A percentile compares a stretch with the other conserved stretches of the same genome.
Evolutionary conservation across 2,888 invertebrate genomes (phyloP).

Genomic region (Rotaria sp.): DNA sequence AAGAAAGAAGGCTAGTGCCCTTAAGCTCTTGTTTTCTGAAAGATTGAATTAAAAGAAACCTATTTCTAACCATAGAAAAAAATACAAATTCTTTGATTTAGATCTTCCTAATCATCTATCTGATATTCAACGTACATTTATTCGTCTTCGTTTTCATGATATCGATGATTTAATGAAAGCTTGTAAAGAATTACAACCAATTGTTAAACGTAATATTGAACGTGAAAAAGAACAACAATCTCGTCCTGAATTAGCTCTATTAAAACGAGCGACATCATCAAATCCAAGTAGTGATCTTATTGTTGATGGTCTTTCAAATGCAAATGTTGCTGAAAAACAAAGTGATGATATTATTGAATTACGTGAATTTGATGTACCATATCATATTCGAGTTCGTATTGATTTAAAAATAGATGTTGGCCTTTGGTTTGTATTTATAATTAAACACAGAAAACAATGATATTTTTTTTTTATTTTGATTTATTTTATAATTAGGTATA

Average conservation of each 20-base stretch:
- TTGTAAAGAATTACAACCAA: constrained; percentile 56
- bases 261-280: too few relatives aligned
- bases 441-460: not conserved
- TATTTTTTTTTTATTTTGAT: too few relatives aligned
- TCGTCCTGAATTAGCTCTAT: too few relatives aligned
- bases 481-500: not conserved
- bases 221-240: constrained; percentile 74
- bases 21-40: too few relatives aligned
- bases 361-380: too few relatives aligned
- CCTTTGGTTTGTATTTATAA: constrained; percentile 72
- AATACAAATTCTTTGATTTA: constrained; percentile 14
- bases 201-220: constrained; percentile 77
- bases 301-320: not conserved
- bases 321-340: constrained; percentile 21
- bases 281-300: not conserved
- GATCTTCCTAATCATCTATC: constrained; percentile 75
- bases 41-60: too few relatives aligned
- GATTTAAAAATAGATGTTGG: constrained; percentile 90
- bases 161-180: constrained; percentile 75
- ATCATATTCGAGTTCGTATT: constrained; percentile 89
- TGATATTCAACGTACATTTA: constrained; percentile 77
- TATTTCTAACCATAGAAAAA: too few relatives aligned
- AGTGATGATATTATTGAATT: constrained; percentile 21
- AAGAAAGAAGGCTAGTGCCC: too few relatives aligned
- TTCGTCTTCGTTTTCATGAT: constrained; percentile 82